phyloP scores from a whole-genome alignment of 2,797 vertebrate species.

The Psittacula derbiana region DNA sequence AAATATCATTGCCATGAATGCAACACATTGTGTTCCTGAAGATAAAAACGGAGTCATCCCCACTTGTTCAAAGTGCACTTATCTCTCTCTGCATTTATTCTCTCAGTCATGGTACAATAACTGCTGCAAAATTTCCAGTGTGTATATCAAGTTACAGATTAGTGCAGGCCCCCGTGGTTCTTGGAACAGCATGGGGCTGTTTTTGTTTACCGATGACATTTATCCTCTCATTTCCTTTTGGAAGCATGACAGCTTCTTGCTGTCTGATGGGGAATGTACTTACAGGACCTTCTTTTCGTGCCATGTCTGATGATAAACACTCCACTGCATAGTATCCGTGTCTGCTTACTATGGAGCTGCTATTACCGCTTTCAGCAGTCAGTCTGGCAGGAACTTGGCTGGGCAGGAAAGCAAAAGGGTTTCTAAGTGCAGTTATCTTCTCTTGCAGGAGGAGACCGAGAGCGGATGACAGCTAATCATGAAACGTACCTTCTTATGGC shows the following conservation, averaged over 20 bases:
- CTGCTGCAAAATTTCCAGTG: neutral
- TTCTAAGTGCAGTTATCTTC: constrained; percentile 47
- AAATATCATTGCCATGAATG: neutral
- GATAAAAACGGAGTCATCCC: neutral
- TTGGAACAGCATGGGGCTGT: constrained; percentile 46
- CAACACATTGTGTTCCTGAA: neutral
- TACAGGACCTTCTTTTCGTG: constrained; percentile 26
- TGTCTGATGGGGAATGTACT: constrained; percentile 28
- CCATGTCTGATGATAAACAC: neutral
- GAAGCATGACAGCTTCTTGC: constrained; percentile 40
- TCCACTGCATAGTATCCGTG: neutral
- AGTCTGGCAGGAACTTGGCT: neutral
- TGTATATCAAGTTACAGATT: constrained; percentile 24
- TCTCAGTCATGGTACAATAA: neutral
- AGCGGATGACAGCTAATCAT: constrained; percentile 98
- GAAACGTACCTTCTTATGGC: constrained; percentile 99
- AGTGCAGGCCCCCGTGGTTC: neutral
- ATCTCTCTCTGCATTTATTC: neutral
- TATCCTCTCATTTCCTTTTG: constrained; percentile 61
- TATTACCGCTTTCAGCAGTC: neutral
- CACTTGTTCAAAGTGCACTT: neutral
- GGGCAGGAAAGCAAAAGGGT: neutral
- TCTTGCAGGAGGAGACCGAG: constrained; percentile 88
- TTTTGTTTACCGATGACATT: constrained; percentile 64
- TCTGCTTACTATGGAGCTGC: neutral